phyloP scores from a whole-genome alignment of 2,113 vertebrate genomes.

The Pachycephala philippinensis region DNA sequence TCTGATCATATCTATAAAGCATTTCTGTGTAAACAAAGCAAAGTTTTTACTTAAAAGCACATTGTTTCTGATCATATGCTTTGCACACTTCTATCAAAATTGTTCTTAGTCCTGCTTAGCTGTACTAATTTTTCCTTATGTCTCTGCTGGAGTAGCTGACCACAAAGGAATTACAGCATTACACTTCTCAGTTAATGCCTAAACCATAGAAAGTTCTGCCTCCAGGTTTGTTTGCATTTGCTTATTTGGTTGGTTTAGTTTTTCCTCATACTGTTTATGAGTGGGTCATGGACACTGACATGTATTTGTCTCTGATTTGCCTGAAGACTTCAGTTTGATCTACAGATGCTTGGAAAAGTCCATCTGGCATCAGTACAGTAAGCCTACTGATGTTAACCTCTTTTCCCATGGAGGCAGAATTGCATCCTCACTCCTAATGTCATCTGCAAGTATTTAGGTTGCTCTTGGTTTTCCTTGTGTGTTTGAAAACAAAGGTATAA shows the following conservation, averaged over 20 bases:
- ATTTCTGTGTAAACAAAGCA: not conserved
- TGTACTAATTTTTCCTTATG: not conserved
- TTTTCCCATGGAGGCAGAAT: not conserved
- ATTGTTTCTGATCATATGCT: not conserved
- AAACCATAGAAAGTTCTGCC: not conserved
- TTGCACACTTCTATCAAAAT: not conserved
- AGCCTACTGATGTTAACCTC: not conserved
- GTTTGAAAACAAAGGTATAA: not conserved
- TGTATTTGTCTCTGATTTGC: conserved; percentile 7
- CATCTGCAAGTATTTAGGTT: not conserved
- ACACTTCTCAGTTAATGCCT: not conserved
- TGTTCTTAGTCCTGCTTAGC: not conserved
- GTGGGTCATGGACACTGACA: not conserved
- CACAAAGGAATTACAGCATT: not conserved
- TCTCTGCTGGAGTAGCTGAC: not conserved
- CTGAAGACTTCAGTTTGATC: conserved; percentile 18
- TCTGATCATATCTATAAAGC: not conserved
- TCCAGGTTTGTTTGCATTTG: not conserved
- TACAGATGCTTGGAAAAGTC: conserved; percentile 1
- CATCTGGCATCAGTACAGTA: not conserved
- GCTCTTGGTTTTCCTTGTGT: not conserved
- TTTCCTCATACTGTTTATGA: not conserved
- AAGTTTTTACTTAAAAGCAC: not conserved
- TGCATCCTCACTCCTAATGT: not conserved
- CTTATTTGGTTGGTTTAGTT: not conserved